Percentiles rank a stretch among this genome's conserved stretches.
Evolutionary conservation across 2,888 invertebrate species (phyloP).

Genomic region (Odontocolon sp.): DNA sequence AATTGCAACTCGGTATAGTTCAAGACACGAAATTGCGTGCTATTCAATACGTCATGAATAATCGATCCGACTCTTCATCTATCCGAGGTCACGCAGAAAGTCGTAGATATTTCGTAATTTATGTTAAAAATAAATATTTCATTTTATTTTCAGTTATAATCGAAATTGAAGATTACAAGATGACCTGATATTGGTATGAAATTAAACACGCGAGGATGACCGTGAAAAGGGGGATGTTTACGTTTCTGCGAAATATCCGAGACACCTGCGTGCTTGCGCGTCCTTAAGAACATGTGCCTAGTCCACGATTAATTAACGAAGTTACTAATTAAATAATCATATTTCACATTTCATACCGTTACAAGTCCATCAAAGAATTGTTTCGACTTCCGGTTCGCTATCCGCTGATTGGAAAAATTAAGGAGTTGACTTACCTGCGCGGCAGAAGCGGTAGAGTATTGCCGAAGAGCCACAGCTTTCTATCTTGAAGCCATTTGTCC

Average conservation of each 20-base stretch:
- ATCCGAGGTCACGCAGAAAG: constrained; percentile 49
- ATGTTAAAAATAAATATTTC: not conserved
- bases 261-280: constrained; percentile 14
- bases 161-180: not conserved
- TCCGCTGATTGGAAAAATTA: constrained; percentile 1
- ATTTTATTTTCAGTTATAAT: not conserved
- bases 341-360: no score
- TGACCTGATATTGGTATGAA: not conserved
- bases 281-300: constrained; percentile 14
- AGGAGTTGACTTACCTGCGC: constrained; percentile 85
- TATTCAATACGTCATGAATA: constrained; percentile 50
- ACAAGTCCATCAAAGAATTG: no score
- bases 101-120: not conserved
- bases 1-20: constrained; percentile 15
- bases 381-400: no score
- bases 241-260: not conserved
- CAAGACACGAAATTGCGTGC: constrained; percentile 52
- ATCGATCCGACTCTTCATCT: constrained; percentile 40
- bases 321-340: no score
- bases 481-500: constrained; percentile 97
- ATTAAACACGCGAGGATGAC: not conserved
- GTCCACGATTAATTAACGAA: not conserved
- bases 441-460: constrained; percentile 93
- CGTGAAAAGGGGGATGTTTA: constrained; percentile 29
- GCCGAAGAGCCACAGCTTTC: constrained; percentile 94